Conservation (phyloP, 2,113 vertebrate species). For the Vulpes vulpes region DNA sequence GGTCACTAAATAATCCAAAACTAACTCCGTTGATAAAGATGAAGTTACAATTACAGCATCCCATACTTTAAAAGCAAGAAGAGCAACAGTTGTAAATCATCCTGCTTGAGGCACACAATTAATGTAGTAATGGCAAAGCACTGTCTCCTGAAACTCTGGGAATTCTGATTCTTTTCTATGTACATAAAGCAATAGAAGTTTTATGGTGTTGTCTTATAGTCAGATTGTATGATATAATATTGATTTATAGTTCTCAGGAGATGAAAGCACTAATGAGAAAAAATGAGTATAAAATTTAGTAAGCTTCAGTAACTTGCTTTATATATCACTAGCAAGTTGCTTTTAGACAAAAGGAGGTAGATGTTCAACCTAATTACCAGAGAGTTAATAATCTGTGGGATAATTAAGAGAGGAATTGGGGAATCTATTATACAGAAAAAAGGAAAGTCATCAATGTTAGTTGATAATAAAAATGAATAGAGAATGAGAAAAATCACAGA, state of each 20-base stretch:
- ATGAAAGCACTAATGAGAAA: neutral
- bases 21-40: neutral
- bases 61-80: neutral
- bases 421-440: neutral
- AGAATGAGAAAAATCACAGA: neutral
- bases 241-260: neutral
- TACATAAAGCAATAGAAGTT: neutral
- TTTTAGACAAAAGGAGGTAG: neutral
- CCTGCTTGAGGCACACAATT: neutral
- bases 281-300: conserved; percentile 32
- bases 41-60: neutral
- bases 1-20: neutral
- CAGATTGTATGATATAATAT: neutral
- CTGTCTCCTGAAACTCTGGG: neutral
- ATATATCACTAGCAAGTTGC: neutral
- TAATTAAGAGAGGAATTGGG: neutral
- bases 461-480: neutral
- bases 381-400: neutral
- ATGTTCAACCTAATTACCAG: neutral
- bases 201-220: neutral
- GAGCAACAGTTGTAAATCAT: neutral
- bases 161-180: neutral
- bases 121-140: neutral
- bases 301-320: neutral
- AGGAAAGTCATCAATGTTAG: neutral